phyloP scores from a whole-genome alignment of 2,888 invertebrate genomes.

The Acleris cristana region DNA sequence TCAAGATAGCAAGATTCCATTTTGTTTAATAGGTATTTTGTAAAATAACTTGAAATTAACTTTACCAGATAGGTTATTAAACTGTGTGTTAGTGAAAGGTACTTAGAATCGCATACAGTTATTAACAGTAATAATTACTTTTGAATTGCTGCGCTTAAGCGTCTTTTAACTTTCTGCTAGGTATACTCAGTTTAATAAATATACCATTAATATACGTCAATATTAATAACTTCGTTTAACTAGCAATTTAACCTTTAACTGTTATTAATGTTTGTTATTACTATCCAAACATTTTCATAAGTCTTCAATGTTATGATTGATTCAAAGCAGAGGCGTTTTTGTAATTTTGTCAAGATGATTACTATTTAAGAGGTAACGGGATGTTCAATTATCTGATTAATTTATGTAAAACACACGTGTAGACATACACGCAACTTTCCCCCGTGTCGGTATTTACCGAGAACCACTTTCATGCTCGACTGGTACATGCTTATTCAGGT shows the following conservation, averaged over 20 bases:
- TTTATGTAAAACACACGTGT: constrained; percentile 38
- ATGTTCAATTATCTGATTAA: constrained; percentile 23
- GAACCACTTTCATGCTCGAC: constrained; percentile 46
- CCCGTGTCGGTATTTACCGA: constrained; percentile 43
- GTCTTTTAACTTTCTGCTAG: constrained; percentile 21
- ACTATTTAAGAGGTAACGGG: constrained; percentile 13
- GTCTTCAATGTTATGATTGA: constrained; percentile 11
- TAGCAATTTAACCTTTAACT: constrained; percentile 15
- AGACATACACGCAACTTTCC: constrained; percentile 35
- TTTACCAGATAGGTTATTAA: background rate
- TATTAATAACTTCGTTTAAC: constrained; percentile 17
- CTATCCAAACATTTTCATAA: constrained; percentile 11
- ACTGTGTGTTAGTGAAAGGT: constrained; percentile 22
- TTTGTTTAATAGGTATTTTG: background rate
- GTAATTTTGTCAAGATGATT: background rate
- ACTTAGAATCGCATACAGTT: constrained; percentile 25
- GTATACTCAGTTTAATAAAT: constrained; percentile 31
- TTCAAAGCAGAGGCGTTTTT: background rate
- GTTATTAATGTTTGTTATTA: constrained; percentile 26
- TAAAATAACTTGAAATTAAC: background rate
- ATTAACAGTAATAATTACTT: constrained; percentile 32
- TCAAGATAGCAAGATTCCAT: background rate
- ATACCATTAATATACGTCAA: constrained; percentile 31
- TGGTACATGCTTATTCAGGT: constrained; percentile 37
- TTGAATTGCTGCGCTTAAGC: constrained; percentile 11